Evolutionary conservation across 2,888 invertebrate genomes (phyloP), one percentile per base, ranked within the genome.

Genomic region (Cataglyphis albicans): DNA sequence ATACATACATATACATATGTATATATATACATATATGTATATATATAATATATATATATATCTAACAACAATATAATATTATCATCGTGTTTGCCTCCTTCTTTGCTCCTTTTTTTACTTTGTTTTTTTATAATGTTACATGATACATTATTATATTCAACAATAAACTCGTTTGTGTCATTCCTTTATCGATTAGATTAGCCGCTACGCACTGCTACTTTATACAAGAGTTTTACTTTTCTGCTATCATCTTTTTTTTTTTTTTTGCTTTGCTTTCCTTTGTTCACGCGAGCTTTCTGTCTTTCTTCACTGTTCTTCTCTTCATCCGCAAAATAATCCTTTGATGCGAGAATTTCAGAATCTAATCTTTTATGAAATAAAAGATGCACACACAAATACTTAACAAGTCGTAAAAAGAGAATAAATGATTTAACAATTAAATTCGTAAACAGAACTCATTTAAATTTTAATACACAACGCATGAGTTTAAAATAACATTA

Each of bases 31-130:
- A 83, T 64, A 89, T 88, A 87, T n/a, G n/a, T 52, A 90, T 90
- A 86, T 86, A 81, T 74, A 89, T 88, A 88, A 15, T 6, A 15
- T 15, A 15, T 90, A 88, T 93, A 93, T 93, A 93, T 93, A 93
- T 93, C 93, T 94, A 94, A 94, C 94, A 94, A 94, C 93, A 94
- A 94, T 94, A 92, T 93, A 92, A 91, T 94, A 93, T 93, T 93
- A 93, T 94, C 92, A 93, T 93, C 91, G 87, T 92, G 87, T 92
- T 91, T 90, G 86, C 86, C 88, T 87, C 86, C 86, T 78, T 89
- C 86, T 83, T 68, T 85, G 89, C 81, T 88, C 85, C 84, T 82
- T 85, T 76, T 76, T 84, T 90, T 88, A 81, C 88, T 72, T 83
- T 67, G 52, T 85, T n/a, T 52, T 52, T 52, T 52, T 82, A 35